A percentile compares a stretch with the other conserved stretches of the same genome.
Evolutionary conservation across 2,113 vertebrate genomes (phyloP).

Genomic region (Morone saxatilis): DNA sequence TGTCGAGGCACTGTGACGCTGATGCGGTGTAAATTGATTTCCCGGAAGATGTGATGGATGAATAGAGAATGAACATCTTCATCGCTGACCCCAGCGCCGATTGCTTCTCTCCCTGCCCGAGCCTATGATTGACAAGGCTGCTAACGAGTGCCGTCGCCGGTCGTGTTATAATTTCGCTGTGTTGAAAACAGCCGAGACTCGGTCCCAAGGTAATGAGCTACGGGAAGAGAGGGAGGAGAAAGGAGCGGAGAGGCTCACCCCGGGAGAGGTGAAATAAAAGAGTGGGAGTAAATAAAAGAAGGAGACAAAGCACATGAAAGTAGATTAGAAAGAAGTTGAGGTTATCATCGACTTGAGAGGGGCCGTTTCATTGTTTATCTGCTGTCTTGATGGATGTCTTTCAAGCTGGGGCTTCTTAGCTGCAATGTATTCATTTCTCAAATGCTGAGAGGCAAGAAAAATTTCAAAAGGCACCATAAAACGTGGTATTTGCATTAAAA

Average conservation of each 20-base stretch:
- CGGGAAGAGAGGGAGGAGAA: constrained; percentile 27
- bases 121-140: constrained; percentile 82
- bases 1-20: constrained; percentile 72
- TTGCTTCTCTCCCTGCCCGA: constrained; percentile 79
- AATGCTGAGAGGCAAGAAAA: constrained; percentile 42
- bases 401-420: constrained; percentile 52
- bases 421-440: constrained; percentile 40
- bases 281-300: constrained; percentile 69
- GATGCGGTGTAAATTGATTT: constrained; percentile 86
- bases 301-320: constrained; percentile 79
- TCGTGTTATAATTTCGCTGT: constrained; percentile 84
- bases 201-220: constrained; percentile 80
- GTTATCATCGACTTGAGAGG: constrained; percentile 72
- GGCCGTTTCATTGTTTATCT: constrained; percentile 74
- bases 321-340: constrained; percentile 76
- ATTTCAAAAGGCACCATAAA: constrained; percentile 67
- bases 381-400: constrained; percentile 74
- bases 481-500: constrained; percentile 70
- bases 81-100: constrained; percentile 80
- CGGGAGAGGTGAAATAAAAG: constrained; percentile 72
- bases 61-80: constrained; percentile 84
- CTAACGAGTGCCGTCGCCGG: constrained; percentile 85
- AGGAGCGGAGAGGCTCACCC: constrained; percentile 49
- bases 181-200: constrained; percentile 70
- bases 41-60: constrained; percentile 85